Evolutionary conservation across 2,113 vertebrate species (phyloP).

Genomic region (Polyodon spathula): DNA sequence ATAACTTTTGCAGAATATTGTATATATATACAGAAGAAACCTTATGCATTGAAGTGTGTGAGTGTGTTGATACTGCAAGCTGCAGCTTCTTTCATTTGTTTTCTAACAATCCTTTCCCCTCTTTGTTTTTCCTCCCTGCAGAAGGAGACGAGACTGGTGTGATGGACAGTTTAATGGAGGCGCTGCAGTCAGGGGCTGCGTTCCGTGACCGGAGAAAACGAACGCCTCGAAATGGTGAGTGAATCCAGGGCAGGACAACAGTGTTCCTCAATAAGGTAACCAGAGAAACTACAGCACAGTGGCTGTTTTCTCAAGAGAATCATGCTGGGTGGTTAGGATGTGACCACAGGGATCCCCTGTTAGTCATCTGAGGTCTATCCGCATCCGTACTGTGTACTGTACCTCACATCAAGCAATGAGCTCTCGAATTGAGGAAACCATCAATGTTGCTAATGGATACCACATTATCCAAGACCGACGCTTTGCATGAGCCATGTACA

Average conservation of each 20-base stretch:
- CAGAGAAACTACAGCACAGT: no score
- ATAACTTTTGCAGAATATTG: slow-evolving; percentile 25
- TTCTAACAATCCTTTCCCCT: slow-evolving; percentile 14
- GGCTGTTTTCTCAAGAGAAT: no score
- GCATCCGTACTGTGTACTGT: no score
- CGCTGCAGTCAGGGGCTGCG: slow-evolving; percentile 91
- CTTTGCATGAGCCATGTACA: no score
- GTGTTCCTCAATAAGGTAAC: no score
- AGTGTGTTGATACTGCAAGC: slow-evolving; percentile 1
- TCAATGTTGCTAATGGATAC: no score
- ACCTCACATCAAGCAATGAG: no score
- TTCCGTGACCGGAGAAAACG: slow-evolving; percentile 94
- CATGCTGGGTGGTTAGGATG: no score
- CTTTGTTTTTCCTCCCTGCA: slow-evolving; percentile 37
- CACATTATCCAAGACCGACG: no score
- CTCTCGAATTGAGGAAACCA: no score
- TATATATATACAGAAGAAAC: slow-evolving; percentile 15
- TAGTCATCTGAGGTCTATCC: no score
- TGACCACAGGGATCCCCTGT: no score
- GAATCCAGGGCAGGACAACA: background rate
- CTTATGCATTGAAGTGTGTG: background rate
- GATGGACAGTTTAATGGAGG: slow-evolving; percentile 96
- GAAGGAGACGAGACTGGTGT: slow-evolving; percentile 95
- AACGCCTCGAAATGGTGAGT: slow-evolving; percentile 66
- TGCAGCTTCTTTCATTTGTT: background rate